These are phyloP conservation scores for Tachuris rubrigastra DNA, from an alignment of 2,113 vertebrate species.

Conservation along the genomic window DNA sequence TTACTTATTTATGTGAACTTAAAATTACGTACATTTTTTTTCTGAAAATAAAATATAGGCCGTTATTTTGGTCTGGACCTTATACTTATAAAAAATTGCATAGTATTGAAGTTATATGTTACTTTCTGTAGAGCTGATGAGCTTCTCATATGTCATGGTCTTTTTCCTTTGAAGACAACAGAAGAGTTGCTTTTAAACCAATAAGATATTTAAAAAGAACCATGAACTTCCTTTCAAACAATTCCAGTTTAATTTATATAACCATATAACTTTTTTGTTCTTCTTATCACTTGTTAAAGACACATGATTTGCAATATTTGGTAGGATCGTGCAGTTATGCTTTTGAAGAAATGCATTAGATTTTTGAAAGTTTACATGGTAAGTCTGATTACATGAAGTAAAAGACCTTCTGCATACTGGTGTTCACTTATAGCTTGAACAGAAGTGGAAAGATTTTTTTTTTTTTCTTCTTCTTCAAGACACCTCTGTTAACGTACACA, in stretches of 20 bases:
- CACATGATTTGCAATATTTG: neutral
- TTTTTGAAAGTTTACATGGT: neutral
- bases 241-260: neutral
- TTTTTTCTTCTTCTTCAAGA: neutral
- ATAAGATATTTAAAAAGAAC: neutral
- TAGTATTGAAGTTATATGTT: neutral
- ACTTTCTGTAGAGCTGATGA: neutral
- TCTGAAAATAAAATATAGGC: neutral
- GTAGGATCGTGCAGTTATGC: neutral
- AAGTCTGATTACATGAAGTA: neutral
- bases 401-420: neutral
- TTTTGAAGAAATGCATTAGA: neutral
- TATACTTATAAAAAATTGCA: neutral
- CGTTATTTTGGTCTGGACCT: neutral
- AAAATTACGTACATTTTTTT: neutral
- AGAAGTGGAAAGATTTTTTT: neutral
- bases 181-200: neutral
- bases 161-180: neutral
- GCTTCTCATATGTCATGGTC: neutral
- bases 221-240: neutral
- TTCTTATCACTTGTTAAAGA: neutral
- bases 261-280: neutral
- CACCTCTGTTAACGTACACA: accelerated
- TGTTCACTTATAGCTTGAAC: neutral
- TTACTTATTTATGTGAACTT: neutral